A percentile compares a stretch with the other conserved stretches of the same genome.
Conservation (phyloP, 2,113 vertebrate genomes). For the Apodemus sylvaticus region DNA sequence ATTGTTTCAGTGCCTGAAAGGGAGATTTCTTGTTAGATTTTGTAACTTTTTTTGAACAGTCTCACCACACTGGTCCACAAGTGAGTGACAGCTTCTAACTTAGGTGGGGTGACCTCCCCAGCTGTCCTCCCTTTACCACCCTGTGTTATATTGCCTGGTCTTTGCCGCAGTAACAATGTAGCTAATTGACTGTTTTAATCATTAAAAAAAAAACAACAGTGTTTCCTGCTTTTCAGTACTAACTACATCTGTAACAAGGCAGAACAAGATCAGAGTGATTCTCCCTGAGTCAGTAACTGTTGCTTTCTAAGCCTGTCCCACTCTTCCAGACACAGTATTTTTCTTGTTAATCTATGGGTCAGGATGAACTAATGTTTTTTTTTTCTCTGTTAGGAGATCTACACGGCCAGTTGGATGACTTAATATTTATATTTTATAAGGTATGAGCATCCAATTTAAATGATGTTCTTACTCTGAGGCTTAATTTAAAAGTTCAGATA, state of each 20-base stretch:
- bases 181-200: not conserved
- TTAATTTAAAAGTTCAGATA: slow-evolving; percentile 30
- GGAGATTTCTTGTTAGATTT: slow-evolving; percentile 15
- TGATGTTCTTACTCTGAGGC: slow-evolving; percentile 31
- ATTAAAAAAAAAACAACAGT: not conserved
- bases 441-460: slow-evolving; percentile 76
- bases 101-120: not conserved
- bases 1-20: not conserved
- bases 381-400: slow-evolving; percentile 90
- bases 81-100: not conserved
- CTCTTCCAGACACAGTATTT: not conserved
- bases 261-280: not conserved
- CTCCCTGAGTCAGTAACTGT: not conserved
- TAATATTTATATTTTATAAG: slow-evolving; percentile 93
- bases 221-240: not conserved
- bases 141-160: not conserved
- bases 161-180: not conserved
- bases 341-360: not conserved
- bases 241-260: not conserved
- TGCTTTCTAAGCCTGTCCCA: not conserved
- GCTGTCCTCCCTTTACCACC: not conserved
- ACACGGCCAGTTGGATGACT: slow-evolving; percentile 95
- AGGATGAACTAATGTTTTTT: slow-evolving; percentile 31
- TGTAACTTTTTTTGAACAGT: slow-evolving; percentile 5
- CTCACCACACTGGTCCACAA: not conserved